Percentiles rank a stretch among this genome's conserved stretches.
Evolutionary conservation across 2,797 vertebrate species (phyloP).

Genomic region (Balearica regulorum): DNA sequence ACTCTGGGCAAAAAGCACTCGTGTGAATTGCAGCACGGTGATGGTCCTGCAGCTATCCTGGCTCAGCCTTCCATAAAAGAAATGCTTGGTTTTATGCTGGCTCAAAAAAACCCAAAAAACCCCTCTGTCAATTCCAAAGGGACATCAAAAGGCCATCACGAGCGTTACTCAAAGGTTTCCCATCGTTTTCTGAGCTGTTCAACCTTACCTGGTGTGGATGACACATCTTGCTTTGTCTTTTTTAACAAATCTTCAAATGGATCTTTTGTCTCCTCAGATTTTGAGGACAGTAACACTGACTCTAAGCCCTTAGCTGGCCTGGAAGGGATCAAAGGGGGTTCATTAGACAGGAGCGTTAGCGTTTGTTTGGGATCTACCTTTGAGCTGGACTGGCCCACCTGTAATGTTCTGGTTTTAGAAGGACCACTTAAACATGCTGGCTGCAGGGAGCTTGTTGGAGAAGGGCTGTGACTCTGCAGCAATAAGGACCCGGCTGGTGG

Average conservation of each 20-base stretch:
- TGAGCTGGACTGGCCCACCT: slow-evolving; percentile 72
- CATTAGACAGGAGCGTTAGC: slow-evolving; percentile 39
- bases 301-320: slow-evolving; percentile 71
- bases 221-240: slow-evolving; percentile 81
- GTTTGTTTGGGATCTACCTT: slow-evolving; percentile 66
- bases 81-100: slow-evolving; percentile 20
- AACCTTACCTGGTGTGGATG: slow-evolving; percentile 81
- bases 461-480: slow-evolving; percentile 63
- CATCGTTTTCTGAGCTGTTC: slow-evolving; percentile 89
- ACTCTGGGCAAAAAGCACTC: background rate
- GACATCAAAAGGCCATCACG: background rate
- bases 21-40: background rate
- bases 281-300: slow-evolving; percentile 58
- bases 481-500: slow-evolving; percentile 64
- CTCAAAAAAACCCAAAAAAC: background rate
- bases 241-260: slow-evolving; percentile 91
- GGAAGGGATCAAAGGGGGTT: slow-evolving; percentile 69
- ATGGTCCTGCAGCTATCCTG: slow-evolving; percentile 19
- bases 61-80: slow-evolving; percentile 21
- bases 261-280: slow-evolving; percentile 77
- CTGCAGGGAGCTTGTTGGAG: background rate
- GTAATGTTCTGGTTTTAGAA: slow-evolving; percentile 78
- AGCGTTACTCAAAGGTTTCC: slow-evolving; percentile 92
- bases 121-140: background rate
- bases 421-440: slow-evolving; percentile 16